Evolutionary conservation across 2,113 vertebrate genomes (phyloP).

Genomic region (Cephalopholis sonnerati): DNA sequence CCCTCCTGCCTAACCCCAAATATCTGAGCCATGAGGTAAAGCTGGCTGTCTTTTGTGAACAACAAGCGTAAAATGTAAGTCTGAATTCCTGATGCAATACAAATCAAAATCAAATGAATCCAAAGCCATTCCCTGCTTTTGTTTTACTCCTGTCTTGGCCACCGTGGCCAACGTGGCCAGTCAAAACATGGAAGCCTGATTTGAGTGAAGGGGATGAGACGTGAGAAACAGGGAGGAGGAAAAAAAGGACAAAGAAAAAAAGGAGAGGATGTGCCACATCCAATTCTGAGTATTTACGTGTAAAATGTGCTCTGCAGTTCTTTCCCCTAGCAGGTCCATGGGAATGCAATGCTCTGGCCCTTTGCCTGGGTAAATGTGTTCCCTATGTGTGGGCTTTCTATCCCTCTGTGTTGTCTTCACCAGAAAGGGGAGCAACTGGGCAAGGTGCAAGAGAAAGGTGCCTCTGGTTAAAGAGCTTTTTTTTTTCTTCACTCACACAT

Average conservation of each 20-base stretch:
- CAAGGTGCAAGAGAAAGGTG: constrained; percentile 75
- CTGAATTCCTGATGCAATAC: constrained; percentile 74
- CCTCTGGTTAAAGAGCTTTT: constrained; percentile 67
- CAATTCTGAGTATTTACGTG: constrained; percentile 78
- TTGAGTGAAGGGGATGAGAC: constrained; percentile 76
- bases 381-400: constrained; percentile 76
- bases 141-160: constrained; percentile 74
- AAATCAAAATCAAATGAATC: constrained; percentile 74
- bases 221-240: constrained; percentile 58
- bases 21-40: constrained; percentile 76
- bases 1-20: constrained; percentile 48
- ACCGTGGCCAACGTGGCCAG: constrained; percentile 59
- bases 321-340: constrained; percentile 72
- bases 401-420: constrained; percentile 65
- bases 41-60: constrained; percentile 60
- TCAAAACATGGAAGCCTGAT: constrained; percentile 71
- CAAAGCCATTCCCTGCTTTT: constrained; percentile 68
- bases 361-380: constrained; percentile 80
- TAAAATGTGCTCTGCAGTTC: constrained; percentile 74
- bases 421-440: constrained; percentile 57
- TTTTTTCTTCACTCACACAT: constrained; percentile 59
- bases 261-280: constrained; percentile 74
- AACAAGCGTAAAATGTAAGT: constrained; percentile 67
- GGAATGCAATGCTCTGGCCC: constrained; percentile 79
- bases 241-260: constrained; percentile 55